Evolutionary conservation across 2,888 invertebrate genomes (phyloP), one percentile per base, ranked within the genome.

Genomic region (Beris morrisii): DNA sequence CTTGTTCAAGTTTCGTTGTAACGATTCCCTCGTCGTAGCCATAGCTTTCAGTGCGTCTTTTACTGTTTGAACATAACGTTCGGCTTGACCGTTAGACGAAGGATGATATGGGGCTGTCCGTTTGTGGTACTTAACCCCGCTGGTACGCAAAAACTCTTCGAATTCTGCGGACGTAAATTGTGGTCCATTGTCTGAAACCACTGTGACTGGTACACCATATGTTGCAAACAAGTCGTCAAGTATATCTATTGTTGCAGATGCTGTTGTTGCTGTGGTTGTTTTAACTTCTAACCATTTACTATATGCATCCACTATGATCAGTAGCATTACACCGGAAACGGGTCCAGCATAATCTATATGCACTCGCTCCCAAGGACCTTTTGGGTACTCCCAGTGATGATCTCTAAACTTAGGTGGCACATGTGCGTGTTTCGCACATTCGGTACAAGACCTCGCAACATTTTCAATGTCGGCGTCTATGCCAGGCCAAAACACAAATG

Each of bases 301-400:
- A 69, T 73, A 75, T 0, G 78, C 73, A 68, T 82, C 81, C 3
- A 76, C 74, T 4, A 80, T 69, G 15, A 82, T 70, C 4, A 80
- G 67, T 43, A 77, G 73, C 71, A 73, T 74, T 9, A 66, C 66
- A 7, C 74, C 76, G 11, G 73, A 56, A 53, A 77, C 70, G 22
- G 78, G 79, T 12, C 79, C 80, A 5, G 80, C 78, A 72, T 78
- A 81, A 70, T 82, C 81, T 5, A 78, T 72, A 71, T 82, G 79
- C 4, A 81, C 68, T 22, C 80, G 69, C 61, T 77, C 71, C 75
- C 76, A 78, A 1, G 76, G 75, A 56, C 70, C 67, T n/a, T 69
- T 70, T n/a, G 76, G 70, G 57, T 73, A 72, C 50, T 66, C 67
- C 67, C 71, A 73, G 28, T 67, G 67, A 46, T 73, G 73, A 7